Base-by-base conservation (phyloP, 92 coral and sea anemone genomes). In the Parazoanthus darwini region DNA sequence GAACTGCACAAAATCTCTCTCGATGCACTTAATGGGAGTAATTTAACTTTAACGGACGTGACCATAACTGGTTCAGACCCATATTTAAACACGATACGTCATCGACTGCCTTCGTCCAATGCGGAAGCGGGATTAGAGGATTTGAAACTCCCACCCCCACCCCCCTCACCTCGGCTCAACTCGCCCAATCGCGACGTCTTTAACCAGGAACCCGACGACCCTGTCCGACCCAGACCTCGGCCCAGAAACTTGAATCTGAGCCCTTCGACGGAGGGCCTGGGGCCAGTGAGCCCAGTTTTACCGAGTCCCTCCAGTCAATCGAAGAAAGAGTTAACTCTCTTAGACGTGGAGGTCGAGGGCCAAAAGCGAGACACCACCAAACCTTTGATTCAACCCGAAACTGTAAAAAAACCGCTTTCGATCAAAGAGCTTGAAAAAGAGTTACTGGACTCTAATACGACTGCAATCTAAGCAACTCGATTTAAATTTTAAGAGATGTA, bases 261-360 rank as follows among this genome's bases (percentile, higher is more conserved):
- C 85, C 94, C 94, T 2, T 88, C 93, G 1, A 79, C 93, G 26
- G 86, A 89, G 63, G 76, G 89, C 13, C 84, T 81, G 44, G 80
- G 90, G 36, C 82, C 83, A 82, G 78, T 46, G 50, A 74, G 79
- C 10, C 79, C 79, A 25, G 54, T 18, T 20, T 71, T 72, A 84
- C 48, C 77, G 46, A 94, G 89, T 70, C 90, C 95, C 67, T 86
- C 91, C 8, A 89, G 86, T 46, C 92, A 92, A 73, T 87, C 86
- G 74, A 95, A 92, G 37, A 87, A 89, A 75, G 63, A 71, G 29
- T 73, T 93, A 56, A 91, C 96, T 15, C 94, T 95, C 4, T 72
- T 95, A 78, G 98, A 95, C 82, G 91, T 90, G n/a, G 89, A 92
- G 75, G 95, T 79, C 67, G 98, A 93, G 54, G 98, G 96, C 6